Base-by-base conservation (phyloP, 2,113 vertebrate genomes). In the Scartelaos histophorus region DNA sequence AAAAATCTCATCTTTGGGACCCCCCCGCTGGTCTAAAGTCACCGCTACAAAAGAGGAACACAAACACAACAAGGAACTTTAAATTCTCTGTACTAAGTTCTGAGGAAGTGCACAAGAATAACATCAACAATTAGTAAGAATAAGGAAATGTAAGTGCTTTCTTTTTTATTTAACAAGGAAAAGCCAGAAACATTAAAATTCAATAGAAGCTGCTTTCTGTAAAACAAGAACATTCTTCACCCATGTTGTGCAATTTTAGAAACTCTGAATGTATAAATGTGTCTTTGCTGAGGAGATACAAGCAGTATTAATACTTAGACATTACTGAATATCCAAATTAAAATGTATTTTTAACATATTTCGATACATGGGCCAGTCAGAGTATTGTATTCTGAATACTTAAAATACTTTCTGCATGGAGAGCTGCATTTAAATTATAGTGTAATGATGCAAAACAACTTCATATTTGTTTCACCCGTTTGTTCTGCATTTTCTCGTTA, bases 1-100 rank as follows among this genome's bases (percentile, higher is more conserved):
- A 91, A 96, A 94, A 67, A 90, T 57, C 19, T 95, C 94, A 13
- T 95, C 95, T 71, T 87, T 92, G 62, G 74, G 75, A 34, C 58
- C 78, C 0, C 64, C 73, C 43, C 77, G 69, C 16, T 83, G 85
- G 60, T 89, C 86, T 0, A 83, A 73, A 0, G 74, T 85, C 66
- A 85, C 17, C 46, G 72, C 88, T 88, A 75, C 0, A 1, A 38
- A 75, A 67, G 81, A 76, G 15, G 75, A 2, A 81, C 53, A 70
- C 34, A 71, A 12, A 47, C 51, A 13, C 51, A 51, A 51, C 1
- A 51, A 49, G 47, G 13, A 35, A 19, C 5, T 35, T 16, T 3
- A 13, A 45, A 66, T 3, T 45, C 11, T 66, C 10, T 19, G 34
- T n/a, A 10, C 3, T 12, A 3, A 12, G 10, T 10, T 7, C 12